Evolutionary conservation across 2,797 vertebrate species (phyloP), one percentile per base, ranked within the genome.

Genomic region (Arremon brunneinucha): DNA sequence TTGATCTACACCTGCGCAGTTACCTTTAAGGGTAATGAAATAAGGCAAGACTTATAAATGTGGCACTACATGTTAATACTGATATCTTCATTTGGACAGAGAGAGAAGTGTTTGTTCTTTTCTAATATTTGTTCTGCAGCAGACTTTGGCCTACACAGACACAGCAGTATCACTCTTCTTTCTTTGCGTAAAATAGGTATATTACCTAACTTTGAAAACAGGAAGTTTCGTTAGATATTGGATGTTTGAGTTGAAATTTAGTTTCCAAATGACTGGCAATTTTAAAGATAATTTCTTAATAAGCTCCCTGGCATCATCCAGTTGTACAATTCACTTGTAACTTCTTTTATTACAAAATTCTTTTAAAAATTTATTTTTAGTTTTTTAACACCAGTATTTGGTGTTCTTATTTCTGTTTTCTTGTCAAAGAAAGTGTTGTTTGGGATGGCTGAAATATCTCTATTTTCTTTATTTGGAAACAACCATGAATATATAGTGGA

Each of bases 31-130:
- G 97, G 97, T 98, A 97, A 98, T 98, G 98, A 98, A 98, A 98
- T 99, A 99, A 99, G 99, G 99, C 99, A 99, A 99, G 98, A 98
- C 98, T 98, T 98, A 97, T 96, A 98, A 98, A 97, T 97, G 98
- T 98, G 98, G 98, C 98, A 98, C 98, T 96, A 98, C 97, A 97
- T 98, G 97, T 98, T 97, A 99, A 99, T 98, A 99, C 99, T 99
- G 99, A 99, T 98, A 98, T 92, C 96, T 97, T 97, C 90, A 87
- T 96, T 94, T 95, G 91, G 88, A 94, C 92, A 94, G 90, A 96
- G 86, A 75, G 97, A 94, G 91, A 93, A 97, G 97, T 97, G 96
- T 97, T 95, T 97, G 96, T 95, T 96, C 94, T 96, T 93, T 91
- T 97, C 94, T 87, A 93, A 39, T 93, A 90, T 98, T 98, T 98